Evolutionary conservation across 2,113 vertebrate genomes (phyloP), one percentile per base, ranked within the genome.

Genomic region (Siniperca knerii): DNA sequence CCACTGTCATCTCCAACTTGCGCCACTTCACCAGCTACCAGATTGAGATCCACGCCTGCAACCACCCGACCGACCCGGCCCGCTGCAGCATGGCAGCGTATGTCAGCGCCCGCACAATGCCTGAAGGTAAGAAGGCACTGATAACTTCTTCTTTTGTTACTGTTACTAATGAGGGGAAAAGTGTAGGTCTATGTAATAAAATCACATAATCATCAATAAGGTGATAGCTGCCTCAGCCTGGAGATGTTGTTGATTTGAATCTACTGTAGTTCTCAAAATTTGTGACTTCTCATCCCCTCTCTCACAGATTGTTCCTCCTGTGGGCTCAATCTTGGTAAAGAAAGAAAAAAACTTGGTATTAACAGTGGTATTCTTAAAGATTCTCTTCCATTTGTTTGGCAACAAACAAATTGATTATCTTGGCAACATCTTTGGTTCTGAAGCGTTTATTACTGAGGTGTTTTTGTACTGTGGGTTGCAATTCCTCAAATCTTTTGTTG

Each of bases 1-100:
- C 97, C 0, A 91, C 97, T 1, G 96, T 99, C 77, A 98, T 99
- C 94, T 98, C 98, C 0, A 96, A 90, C 89, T 95, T 99, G 81
- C 95, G 95, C 0, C 98, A 99, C 91, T 99, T 99, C 91, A 99
- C 98, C 0, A 98, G 97, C 42, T 99, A 99, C 75, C 97, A 98
- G 90, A 99, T 99, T 0, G 97, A 99, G 94, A 95, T 99, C 78
- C 97, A 98, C 25, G 98, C 98, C 10, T 99, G 98, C 91, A 99
- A 99, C 95, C 96, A 98, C 7, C 96, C 94, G 0, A 90, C 87
- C 0, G 96, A 97, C 11, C 89, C 93, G 0, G n/a, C 89, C 0
- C 95, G 95, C 82, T 99, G 98, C 94, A 98, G 98, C 5, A 97
- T 98, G 81, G 97, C 98, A 0, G 97, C 97, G 0, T 99, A 98